Conservation (phyloP, 2,888 invertebrate genomes). For the Holacanthella duospinosa region DNA sequence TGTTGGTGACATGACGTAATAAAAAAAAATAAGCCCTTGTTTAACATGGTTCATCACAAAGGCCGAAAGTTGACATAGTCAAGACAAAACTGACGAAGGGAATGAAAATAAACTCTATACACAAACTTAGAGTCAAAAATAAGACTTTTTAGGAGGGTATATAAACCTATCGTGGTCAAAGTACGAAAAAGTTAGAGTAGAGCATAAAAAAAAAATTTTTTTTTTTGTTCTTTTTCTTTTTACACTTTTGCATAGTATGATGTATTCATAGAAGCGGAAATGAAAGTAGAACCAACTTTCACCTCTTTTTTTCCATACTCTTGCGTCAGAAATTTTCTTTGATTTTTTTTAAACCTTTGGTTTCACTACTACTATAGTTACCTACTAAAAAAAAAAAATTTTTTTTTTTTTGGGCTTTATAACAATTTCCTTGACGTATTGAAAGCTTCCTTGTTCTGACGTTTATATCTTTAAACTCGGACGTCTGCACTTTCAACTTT, state of each 20-base stretch:
- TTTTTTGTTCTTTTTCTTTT: too few species aligned
- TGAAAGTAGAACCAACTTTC: neutral
- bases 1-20: neutral
- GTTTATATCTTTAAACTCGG: neutral
- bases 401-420: neutral
- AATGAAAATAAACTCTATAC: neutral
- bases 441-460: neutral
- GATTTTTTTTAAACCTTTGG: neutral
- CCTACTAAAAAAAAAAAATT: neutral
- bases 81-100: neutral
- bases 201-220: too few species aligned
- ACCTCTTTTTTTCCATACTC: neutral
- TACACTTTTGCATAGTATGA: too few species aligned
- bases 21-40: neutral
- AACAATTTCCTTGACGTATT: constrained; percentile 4
- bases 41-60: neutral
- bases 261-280: neutral
- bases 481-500: constrained; percentile 9
- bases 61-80: neutral
- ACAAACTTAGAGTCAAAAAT: too few species aligned
- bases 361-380: neutral
- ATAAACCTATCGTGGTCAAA: too few species aligned
- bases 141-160: too few species aligned
- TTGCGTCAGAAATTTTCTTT: neutral
- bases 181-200: too few species aligned